Evolutionary conservation across 2,797 vertebrate species (phyloP), one percentile per base, ranked within the genome.

Genomic region (Cichlasoma orientale): DNA sequence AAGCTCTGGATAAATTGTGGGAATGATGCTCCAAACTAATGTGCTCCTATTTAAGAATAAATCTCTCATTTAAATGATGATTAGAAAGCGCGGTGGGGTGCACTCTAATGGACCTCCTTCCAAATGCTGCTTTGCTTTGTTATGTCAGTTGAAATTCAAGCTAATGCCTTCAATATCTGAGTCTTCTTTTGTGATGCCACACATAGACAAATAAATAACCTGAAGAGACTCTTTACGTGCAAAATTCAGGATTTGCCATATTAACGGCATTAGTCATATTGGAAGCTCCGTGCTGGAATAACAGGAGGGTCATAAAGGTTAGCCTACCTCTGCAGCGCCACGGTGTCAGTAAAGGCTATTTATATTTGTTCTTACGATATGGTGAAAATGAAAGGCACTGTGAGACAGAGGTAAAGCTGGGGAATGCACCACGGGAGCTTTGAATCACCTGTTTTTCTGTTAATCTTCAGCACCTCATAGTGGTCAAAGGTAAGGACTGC

Each of bases 401-500:
- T 19, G n/a, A 78, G 52, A 75, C 86, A 82, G 83, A 88, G 83
- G 85, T 54, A 61, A 56, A 57, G 41, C 80, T 82, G 55, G 53
- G 47, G 81, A 75, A 27, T n/a, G 53, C 7, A 25, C 2, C 27
- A 0, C 16, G 29, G 27, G 9, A 31, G 72, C 27, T 80, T 58
- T 41, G 27, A 38, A 57, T 47, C 41, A 14, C 3, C 11, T 21
- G 19, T 55, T 80, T 59, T 86, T 73, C n/a, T 84, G 70, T 85
- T 90, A 68, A 63, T 55, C 86, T 89, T 82, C 53, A 92, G 88
- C 89, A 53, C 86, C 92, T 72, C 90, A 56, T 57, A 79, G 91
- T 94, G 94, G 90, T 73, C 75, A 72, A 4, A 57, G 5, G 1
- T 1, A 4, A 55, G 18, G 19, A 77, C 10, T 89, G 83, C 88